Evolutionary conservation across 2,888 invertebrate genomes (phyloP), one percentile per base, ranked within the genome.

Genomic region (Plebejus melissa): DNA sequence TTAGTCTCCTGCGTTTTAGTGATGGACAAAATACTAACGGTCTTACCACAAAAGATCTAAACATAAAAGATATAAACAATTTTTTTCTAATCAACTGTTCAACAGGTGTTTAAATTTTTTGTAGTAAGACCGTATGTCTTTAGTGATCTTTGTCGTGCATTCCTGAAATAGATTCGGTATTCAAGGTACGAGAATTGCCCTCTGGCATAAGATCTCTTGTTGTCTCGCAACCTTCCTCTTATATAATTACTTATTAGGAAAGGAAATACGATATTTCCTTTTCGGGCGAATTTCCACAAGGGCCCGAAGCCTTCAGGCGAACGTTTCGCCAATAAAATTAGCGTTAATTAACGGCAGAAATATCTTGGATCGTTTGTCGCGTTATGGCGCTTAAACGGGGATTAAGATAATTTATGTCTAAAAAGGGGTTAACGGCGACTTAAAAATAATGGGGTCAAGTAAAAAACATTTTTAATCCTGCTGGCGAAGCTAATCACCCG

Each of bases 351-450:
- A 72, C 54, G 65, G 13, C 65, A 65, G 65, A 32, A 54, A 11
- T 72, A 46, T 71, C 50, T 72, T 32, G 50, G 72, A 72, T 54
- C 50, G 72, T 54, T 72, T 72, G 54, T 72, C 72, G 46, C 50
- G 28, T 50, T 54, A 54, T 72, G 72, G 72, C 72, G 28, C 50
- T 54, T 50, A 72, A 72, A 54, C 50, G 50, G 28, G 50, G 72
- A 50, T 72, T 54, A 72, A 72, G 46, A 72, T 72, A 50, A 72
- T 72, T 72, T 72, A 72, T 72, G 16, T 50, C 71, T 41, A 13
- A 54, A 71, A 72, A 54, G 72, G 22, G 46, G 46, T 70, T 28
- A 71, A 65, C 5, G 13, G 22, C 4, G 71, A 46, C 41, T 46
- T 41, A 22, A 71, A 41, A 46, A 46, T 71, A 46, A 71, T 46